Evolutionary conservation across 2,113 vertebrate genomes (phyloP).

Genomic region (Clarias macrocephalus): DNA sequence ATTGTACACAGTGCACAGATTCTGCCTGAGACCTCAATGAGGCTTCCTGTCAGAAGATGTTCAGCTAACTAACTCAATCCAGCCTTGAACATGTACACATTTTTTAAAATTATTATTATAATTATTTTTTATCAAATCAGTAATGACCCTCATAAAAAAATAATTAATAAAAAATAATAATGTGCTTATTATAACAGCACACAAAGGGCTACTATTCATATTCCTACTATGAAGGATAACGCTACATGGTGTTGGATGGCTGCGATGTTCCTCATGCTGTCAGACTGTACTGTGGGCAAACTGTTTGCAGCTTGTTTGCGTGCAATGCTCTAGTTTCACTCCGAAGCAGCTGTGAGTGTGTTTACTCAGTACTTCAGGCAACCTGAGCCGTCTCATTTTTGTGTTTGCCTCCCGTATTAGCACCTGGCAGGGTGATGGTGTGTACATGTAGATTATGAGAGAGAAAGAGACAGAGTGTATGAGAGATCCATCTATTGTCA

Average conservation of each 20-base stretch:
- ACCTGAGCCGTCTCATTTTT: conserved; percentile 38
- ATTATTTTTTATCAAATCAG: background rate
- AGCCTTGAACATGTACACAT: background rate
- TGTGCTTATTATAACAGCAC: background rate
- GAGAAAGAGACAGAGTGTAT: conserved; percentile 16
- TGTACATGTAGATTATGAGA: conserved; percentile 26
- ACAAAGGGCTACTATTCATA: background rate
- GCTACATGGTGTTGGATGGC: background rate
- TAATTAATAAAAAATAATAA: too few species aligned
- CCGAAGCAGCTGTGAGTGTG: conserved; percentile 38
- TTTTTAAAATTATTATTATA: too few species aligned
- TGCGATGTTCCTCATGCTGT: background rate
- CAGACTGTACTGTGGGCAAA: background rate
- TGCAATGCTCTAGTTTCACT: background rate
- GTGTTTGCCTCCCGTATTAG: conserved; percentile 46
- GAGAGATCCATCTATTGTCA: conserved; percentile 39
- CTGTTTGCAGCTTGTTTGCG: conserved; percentile 25
- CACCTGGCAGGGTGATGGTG: conserved; percentile 47
- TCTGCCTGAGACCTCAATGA: too few species aligned
- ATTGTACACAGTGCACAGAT: too few species aligned
- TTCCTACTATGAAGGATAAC: background rate
- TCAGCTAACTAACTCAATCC: background rate
- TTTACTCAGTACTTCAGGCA: conserved; percentile 46
- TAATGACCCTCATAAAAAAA: background rate
- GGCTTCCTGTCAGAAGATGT: too few species aligned